Base-by-base conservation (phyloP, 2,888 invertebrate species). In the Phrixothrix hirtus region DNA sequence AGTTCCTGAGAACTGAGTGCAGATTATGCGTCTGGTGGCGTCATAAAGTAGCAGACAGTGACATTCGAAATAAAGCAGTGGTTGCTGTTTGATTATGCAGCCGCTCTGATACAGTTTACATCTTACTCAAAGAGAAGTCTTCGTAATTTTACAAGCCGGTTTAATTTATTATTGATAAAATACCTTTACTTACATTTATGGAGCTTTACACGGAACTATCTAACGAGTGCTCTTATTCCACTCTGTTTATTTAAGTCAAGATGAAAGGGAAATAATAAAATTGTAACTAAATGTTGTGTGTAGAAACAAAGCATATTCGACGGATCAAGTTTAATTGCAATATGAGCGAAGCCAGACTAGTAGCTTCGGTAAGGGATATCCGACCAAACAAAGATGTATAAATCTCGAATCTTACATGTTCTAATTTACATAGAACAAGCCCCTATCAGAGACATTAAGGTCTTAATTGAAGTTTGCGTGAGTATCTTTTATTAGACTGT, bases 41-140 rank as follows among this genome's bases (percentile, higher is more conserved):
- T 70, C 69, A 69, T 71, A 71, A 70, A 71, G 63, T 62, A 66
- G 64, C 61, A 55, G 63, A 66, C 66, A 64, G 61, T 65, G 70
- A 70, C 71, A 67, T 66, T 67, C 64, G 65, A 66, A 69, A 70
- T 70, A 70, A 69, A 70, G 65, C 65, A 68, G 66, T 66, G 63
- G 61, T 61, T 55, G 58, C 59, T 61, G 60, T 65, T 64, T 64
- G 65, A 67, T 67, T 66, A 66, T 67, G 62, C 65, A 61, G 59
- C 58, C 55, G 58, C 41, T 49, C 59, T 65, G 65, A 60, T 66
- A 64, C 62, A 60, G 61, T 64, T 68, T 67, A 68, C 64, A 62
- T 69, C 69, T 69, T 65, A 69, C 63, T 69, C 65, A 55, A 38
- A 13, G 46, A 44, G 49, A 49, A 45, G 41, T 44, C 39, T 15